Base-by-base conservation (phyloP, 2,797 vertebrate species). In the Dermochelys coriacea region DNA sequence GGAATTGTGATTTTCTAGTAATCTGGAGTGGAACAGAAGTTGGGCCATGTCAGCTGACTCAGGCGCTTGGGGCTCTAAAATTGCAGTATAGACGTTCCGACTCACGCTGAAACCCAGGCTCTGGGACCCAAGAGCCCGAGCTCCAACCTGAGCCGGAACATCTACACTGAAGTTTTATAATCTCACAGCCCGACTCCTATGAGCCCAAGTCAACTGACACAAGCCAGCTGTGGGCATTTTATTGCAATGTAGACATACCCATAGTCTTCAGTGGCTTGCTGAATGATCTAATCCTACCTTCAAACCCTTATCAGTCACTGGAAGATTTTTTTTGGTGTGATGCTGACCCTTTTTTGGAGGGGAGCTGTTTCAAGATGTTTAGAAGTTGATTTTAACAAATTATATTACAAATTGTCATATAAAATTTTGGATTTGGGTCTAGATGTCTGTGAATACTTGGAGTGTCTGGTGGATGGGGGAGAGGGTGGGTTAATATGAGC, bases 241-340 rank as follows among this genome's bases (percentile, higher is more conserved):
- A 34, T 61, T 61, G 57, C 57, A 61, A 29, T 31, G 29, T 16
- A 34, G 59, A 34, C 31, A 14, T 61, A 61, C 59, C 7, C 59
- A 61, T 34, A 8, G 16, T 2, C 5, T 82, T 50, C 0, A 1
- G 50, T 0, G 4, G 5, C 6, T 41, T 55, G 45, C 37, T 0
- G 5, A 61, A 51, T 4, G 34, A 50, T n/a, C 59, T 49, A 51
- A 16, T 64, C 52, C 82, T 12, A 16, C 25, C 59, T 12, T 74
- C 55, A n/a, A 37, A 25, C 21, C 81, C 85, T 82, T 31, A 71
- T 6, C 61, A 74, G 0, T 23, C 27, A 9, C 7, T 47, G 18
- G 29, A n/a, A 64, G 12, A 9, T 21, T 75, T 51, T 47, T 49
- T 54, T 74, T 41, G 37, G 21, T 27, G 68, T 3, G 5, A 12